Evolutionary conservation across 2,888 invertebrate species (phyloP), one percentile per base, ranked within the genome.

Genomic region (Leptogaster cylindrica): DNA sequence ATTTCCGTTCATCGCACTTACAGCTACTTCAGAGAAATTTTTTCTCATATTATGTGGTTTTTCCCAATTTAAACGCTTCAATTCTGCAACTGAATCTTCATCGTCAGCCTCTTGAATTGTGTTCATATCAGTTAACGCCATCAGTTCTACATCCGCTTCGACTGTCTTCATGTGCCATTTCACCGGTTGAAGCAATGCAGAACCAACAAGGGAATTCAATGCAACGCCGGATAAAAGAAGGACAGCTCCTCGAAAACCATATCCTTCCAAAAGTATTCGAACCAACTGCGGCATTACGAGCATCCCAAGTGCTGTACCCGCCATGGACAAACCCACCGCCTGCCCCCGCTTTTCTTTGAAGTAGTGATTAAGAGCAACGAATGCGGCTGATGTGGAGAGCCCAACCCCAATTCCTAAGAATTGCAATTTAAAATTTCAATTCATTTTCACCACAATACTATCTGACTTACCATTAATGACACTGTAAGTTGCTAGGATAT

Each of bases 241-340:
- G 44, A 90, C 87, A 0, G 89, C 84, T 74, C 89, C 89, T 65
- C 87, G 82, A 77, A 89, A 90, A 51, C 84, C 86, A 74, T 84
- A 90, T 66, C 82, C 83, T 50, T 85, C 85, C 5, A 90, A 80
- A 10, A 90, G 79, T 3, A 88, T 72, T 51, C 87, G 84, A 69
- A 90, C 88, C 68, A 89, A 83, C 76, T 91, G 91, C 1, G 91
- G 91, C 87, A 91, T 89, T 68, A 91, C 83, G 84, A 91, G 87
- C 83, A 91, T 86, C 2, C 91, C 91, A 73, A 91, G 84, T 3
- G 91, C 90, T 0, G 91, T 90, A 0, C 91, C 91, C 0, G 91
- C 91, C 86, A 91, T 88, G 0, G 91, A 90, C 20, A 90, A 82
- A 0, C 91, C 91, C 5, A 91, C 89, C 0, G 91, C 91, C 77